A percentile compares a stretch with the other conserved stretches of the same genome.
These are phyloP conservation scores for Meloidogyne hapla DNA, from an alignment of 1,140 invertebrate species.

Conservation along the genomic window DNA sequence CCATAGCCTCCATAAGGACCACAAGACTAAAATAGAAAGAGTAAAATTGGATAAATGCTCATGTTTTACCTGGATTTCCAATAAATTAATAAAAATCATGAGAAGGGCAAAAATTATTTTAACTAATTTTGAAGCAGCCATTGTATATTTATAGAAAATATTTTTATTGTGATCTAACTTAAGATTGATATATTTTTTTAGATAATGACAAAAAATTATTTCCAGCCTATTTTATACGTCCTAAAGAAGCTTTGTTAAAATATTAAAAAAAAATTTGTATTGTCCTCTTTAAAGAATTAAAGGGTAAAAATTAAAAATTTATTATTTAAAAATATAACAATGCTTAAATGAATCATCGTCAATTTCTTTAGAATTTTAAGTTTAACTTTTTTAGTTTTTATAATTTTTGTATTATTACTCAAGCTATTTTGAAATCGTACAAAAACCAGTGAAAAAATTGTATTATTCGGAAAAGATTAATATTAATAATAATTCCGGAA, in stretches of 20 bases:
- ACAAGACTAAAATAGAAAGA: neutral
- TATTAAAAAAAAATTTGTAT: neutral
- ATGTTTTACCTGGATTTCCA: neutral
- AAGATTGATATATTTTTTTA: too few relatives aligned
- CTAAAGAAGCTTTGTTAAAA: conserved; percentile 1
- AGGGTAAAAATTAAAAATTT: neutral
- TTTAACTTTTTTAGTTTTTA: too few relatives aligned
- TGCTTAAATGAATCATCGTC: neutral
- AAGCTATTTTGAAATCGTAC: too few relatives aligned
- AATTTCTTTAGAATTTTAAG: too few relatives aligned
- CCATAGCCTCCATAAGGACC: neutral
- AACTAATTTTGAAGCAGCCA: neutral
- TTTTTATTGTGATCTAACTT: too few relatives aligned
- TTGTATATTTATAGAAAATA: neutral
- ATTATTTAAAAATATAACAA: neutral
- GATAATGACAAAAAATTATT: too few relatives aligned
- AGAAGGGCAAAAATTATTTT: neutral
- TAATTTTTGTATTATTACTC: too few relatives aligned
- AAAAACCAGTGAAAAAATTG: too few relatives aligned
- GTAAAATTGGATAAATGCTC: too few relatives aligned
- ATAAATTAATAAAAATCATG: neutral
- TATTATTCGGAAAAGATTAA: too few relatives aligned
- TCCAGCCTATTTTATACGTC: neutral
- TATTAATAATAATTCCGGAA: too few relatives aligned
- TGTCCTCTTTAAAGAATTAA: neutral